phyloP scores from a whole-genome alignment of 2,888 invertebrate genomes.

The Keiferia lycopersicella region DNA sequence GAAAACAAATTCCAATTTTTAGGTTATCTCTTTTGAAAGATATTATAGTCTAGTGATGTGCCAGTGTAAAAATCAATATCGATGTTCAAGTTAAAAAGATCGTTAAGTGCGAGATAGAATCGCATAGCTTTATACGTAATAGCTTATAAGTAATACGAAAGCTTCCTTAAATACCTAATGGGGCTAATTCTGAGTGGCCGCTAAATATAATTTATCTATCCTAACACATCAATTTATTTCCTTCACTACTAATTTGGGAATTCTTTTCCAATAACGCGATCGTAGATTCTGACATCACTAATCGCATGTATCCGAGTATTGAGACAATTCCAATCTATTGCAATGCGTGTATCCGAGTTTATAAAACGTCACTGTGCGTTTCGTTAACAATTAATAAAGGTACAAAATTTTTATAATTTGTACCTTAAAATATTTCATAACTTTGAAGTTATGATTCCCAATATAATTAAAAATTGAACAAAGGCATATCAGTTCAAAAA shows the following conservation, averaged over 20 bases:
- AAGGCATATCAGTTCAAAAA: neutral
- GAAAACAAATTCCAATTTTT: neutral
- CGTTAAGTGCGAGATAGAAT: neutral
- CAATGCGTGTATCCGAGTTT: slow-evolving; percentile 15
- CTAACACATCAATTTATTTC: too few species aligned
- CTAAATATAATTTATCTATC: too few species aligned
- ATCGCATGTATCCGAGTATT: slow-evolving; percentile 3
- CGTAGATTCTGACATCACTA: neutral
- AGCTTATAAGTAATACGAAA: too few species aligned
- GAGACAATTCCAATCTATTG: neutral
- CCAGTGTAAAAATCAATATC: neutral
- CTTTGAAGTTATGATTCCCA: too few species aligned
- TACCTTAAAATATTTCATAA: too few species aligned
- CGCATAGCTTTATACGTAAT: too few species aligned
- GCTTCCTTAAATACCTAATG: too few species aligned
- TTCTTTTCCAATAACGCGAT: too few species aligned
- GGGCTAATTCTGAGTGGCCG: too few species aligned
- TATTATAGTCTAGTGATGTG: neutral
- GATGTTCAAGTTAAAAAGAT: neutral
- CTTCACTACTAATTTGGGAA: too few species aligned
- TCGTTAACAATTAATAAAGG: neutral
- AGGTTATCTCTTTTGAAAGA: neutral
- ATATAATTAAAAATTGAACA: neutral
- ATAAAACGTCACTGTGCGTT: slow-evolving; percentile 7
- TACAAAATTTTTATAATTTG: too few species aligned